phyloP scores from a whole-genome alignment of 2,888 invertebrate genomes.

The Nomada ruficornis region DNA sequence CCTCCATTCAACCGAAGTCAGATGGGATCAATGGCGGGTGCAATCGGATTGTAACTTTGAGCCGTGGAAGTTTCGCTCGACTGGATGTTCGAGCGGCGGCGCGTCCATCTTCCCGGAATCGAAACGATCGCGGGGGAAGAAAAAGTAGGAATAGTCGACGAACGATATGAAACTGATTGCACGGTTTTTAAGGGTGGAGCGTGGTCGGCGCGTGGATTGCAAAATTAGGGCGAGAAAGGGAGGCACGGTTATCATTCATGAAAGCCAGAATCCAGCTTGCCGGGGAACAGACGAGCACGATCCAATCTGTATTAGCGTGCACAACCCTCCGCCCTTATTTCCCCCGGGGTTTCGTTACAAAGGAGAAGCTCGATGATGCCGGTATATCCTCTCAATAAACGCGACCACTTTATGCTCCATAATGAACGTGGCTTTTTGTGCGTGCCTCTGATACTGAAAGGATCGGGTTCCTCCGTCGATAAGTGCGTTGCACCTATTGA shows the following conservation, averaged over 20 bases:
- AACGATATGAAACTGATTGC: background rate
- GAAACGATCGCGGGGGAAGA: background rate
- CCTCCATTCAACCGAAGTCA: background rate
- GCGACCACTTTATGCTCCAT: constrained; percentile 9
- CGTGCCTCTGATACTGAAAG: background rate
- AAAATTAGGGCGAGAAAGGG: background rate
- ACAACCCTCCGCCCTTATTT: constrained; percentile 31
- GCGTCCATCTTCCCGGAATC: too few species aligned
- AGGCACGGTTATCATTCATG: background rate
- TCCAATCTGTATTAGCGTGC: constrained; percentile 36
- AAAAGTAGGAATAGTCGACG: background rate
- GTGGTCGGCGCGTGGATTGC: background rate
- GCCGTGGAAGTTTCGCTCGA: constrained; percentile 17
- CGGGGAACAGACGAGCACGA: background rate
- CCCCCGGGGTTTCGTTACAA: constrained; percentile 31
- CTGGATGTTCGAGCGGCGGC: too few species aligned
- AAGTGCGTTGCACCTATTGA: background rate
- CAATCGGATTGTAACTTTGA: constrained; percentile 1
- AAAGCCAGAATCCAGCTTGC: background rate
- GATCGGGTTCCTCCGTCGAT: too few species aligned
- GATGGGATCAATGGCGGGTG: constrained; percentile 24
- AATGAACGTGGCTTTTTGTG: constrained; percentile 22
- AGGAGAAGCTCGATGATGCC: constrained; percentile 19
- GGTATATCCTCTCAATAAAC: constrained; percentile 27
- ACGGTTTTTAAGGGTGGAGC: too few species aligned